phyloP scores from a whole-genome alignment of 2,113 vertebrate genomes.

The Anhinga anhinga region DNA sequence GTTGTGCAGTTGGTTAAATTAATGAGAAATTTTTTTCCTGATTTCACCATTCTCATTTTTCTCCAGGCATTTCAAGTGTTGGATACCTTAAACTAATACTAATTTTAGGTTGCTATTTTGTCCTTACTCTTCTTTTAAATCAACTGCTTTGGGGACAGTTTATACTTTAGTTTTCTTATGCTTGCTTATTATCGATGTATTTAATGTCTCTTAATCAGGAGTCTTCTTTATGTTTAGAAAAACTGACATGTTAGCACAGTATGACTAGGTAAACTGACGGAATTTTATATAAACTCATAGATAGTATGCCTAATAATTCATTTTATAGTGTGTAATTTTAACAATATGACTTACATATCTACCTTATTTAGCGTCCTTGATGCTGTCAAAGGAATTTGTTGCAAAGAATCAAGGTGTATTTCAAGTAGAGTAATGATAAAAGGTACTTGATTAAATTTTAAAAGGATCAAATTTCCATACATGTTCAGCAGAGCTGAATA shows the following conservation, averaged over 20 bases:
- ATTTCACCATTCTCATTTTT: background rate
- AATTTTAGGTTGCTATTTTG: background rate
- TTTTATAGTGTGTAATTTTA: background rate
- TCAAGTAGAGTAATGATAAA: background rate
- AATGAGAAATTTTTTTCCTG: accelerated
- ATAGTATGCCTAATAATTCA: background rate
- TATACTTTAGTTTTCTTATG: background rate
- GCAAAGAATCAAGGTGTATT: background rate
- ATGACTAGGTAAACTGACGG: background rate
- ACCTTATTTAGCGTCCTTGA: background rate
- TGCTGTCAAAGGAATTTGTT: background rate
- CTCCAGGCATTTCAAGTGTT: background rate
- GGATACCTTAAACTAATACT: background rate
- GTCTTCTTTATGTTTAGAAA: background rate
- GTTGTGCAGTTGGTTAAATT: background rate
- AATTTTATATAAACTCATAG: background rate
- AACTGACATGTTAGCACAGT: background rate
- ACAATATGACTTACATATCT: background rate
- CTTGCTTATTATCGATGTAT: background rate
- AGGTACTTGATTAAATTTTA: background rate
- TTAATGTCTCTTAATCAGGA: background rate
- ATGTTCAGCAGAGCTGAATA: background rate
- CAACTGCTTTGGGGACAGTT: background rate
- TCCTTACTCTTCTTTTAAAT: background rate
- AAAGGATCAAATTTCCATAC: background rate